Percentiles rank a stretch among this genome's conserved stretches.
These are phyloP conservation scores for Monochamus saltuarius DNA, from an alignment of 1,140 invertebrate genomes.

Conservation along the genomic window DNA sequence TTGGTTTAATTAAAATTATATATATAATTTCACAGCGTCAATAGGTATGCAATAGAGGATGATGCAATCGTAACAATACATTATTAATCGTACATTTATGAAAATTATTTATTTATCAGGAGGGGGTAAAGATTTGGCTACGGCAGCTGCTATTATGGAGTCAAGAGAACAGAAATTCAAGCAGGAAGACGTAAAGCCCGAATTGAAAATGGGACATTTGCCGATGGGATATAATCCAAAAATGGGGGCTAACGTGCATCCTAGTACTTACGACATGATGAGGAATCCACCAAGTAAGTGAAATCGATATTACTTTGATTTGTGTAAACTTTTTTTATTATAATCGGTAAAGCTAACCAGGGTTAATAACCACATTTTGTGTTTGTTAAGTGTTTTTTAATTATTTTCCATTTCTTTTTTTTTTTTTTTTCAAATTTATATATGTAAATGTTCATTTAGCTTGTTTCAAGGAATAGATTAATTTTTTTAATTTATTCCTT, in stretches of 20 bases:
- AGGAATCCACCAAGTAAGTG: conserved; percentile 39
- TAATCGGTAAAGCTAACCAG: too few relatives aligned
- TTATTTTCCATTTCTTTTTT: not conserved
- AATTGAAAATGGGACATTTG: conserved; percentile 31
- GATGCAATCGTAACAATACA: not conserved
- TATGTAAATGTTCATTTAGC: too few relatives aligned
- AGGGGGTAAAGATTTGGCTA: conserved; percentile 76
- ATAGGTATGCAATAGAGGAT: not conserved
- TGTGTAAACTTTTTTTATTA: not conserved
- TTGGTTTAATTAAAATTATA: not conserved
- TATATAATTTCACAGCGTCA: not conserved
- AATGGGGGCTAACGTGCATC: conserved; percentile 36
- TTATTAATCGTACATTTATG: not conserved
- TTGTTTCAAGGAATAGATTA: too few relatives aligned
- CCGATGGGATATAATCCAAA: conserved; percentile 31
- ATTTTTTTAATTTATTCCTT: too few relatives aligned
- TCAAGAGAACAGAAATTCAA: conserved; percentile 40
- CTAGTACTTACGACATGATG: conserved; percentile 42
- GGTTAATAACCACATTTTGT: not conserved
- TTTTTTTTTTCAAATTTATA: not conserved
- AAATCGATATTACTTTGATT: not conserved
- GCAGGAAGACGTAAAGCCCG: conserved; percentile 33
- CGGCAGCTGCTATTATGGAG: conserved; percentile 63
- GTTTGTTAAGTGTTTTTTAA: not conserved
- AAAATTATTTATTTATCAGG: conserved; percentile 55